Evolutionary conservation across 1,140 invertebrate species (phyloP).

Genomic region (Hermatobates lingyangjiaoensis): DNA sequence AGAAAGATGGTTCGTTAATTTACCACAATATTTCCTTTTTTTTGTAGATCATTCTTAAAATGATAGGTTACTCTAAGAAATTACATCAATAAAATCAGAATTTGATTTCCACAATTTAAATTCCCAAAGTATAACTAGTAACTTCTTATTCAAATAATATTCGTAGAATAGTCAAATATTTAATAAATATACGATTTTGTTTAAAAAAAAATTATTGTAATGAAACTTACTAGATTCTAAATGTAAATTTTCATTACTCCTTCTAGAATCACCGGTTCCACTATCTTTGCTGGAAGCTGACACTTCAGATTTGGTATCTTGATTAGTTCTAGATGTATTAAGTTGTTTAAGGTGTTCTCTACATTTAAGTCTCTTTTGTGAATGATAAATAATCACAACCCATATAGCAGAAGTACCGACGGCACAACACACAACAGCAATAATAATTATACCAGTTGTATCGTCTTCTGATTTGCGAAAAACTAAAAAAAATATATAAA

Average conservation of each 20-base stretch:
- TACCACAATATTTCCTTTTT: not conserved
- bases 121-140: not conserved
- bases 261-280: slow-evolving; percentile 37
- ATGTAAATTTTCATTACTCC: slow-evolving; percentile 32
- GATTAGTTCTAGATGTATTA: slow-evolving; percentile 9
- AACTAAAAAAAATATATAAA: slow-evolving; percentile 4
- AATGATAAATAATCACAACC: slow-evolving; percentile 82
- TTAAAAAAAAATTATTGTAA: not conserved
- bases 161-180: not conserved
- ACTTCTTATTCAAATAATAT: not conserved
- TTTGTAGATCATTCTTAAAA: not conserved
- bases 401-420: slow-evolving; percentile 76
- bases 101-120: not conserved
- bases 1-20: no score
- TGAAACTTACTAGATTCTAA: slow-evolving; percentile 7
- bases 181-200: not conserved
- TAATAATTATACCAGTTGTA: slow-evolving; percentile 67
- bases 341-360: slow-evolving; percentile 4
- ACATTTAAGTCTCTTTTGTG: slow-evolving; percentile 31
- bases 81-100: not conserved
- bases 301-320: slow-evolving; percentile 27
- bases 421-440: slow-evolving; percentile 74
- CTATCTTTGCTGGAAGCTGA: slow-evolving; percentile 36
- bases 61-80: not conserved
- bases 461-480: slow-evolving; percentile 25